Conservation (phyloP, 2,888 invertebrate species). For the Drosophila pseudotakahashii region DNA sequence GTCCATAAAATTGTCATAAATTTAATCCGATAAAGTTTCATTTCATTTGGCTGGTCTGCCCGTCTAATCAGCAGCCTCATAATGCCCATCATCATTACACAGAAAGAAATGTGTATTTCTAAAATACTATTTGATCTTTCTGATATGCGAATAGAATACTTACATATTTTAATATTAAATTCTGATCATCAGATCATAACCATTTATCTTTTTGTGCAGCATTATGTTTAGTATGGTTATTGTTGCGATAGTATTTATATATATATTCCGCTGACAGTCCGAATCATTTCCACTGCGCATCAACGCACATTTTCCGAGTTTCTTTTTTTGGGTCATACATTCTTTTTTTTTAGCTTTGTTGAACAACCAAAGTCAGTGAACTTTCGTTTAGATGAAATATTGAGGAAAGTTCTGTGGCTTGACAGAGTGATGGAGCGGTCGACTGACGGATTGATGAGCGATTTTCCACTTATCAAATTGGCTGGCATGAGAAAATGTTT, state of each 20-base stretch:
- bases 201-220: constrained; percentile 10
- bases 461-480: constrained; percentile 43
- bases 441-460: constrained; percentile 40
- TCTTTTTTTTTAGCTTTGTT: constrained; percentile 3
- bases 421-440: constrained; percentile 19
- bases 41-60: constrained; percentile 53
- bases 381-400: constrained; percentile 42
- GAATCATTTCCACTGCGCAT: constrained; percentile 45
- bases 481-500: constrained; percentile 32
- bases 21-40: constrained; percentile 71
- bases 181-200: neutral
- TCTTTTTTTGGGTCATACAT: constrained; percentile 54
- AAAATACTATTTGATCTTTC: too few relatives aligned
- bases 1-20: constrained; percentile 67
- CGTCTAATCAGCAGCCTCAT: constrained; percentile 48
- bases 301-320: constrained; percentile 51
- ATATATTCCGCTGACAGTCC: constrained; percentile 58
- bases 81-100: constrained; percentile 40
- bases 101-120: neutral
- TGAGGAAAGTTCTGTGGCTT: constrained; percentile 30
- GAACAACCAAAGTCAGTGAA: constrained; percentile 48
- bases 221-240: constrained; percentile 33
- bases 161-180: too few relatives aligned
- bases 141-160: too few relatives aligned
- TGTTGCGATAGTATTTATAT: constrained; percentile 24